Base-by-base conservation (phyloP, 2,888 invertebrate species). In the Polyploca ridens region DNA sequence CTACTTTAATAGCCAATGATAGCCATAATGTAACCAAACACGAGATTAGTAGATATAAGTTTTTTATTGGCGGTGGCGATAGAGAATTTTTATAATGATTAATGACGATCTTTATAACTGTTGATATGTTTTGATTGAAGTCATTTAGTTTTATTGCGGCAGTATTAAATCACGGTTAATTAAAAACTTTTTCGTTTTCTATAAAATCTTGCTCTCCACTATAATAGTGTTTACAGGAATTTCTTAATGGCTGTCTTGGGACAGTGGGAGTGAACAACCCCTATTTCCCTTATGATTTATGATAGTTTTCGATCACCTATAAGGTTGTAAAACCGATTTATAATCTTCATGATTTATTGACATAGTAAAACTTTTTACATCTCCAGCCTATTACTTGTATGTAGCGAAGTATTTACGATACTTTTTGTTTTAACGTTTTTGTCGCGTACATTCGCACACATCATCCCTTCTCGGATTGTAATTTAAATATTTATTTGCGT, bases 331-430 rank as follows among this genome's bases (percentile, higher is more conserved):
- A 91, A 86, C 78, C 88, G 87, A 91, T 91, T 90, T 91, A 90
- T 88, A 90, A 90, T 89, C 85, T 86, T 75, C 66, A 74, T 90
- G 91, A 93, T 92, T 91, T 93, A 92, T 91, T 76, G 88, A 74
- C 75, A 84, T 73, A 78, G 85, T 87, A 87, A 88, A 89, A 90
- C 80, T 88, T 90, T 87, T 88, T 83, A 86, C 82, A 82, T 82
- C 80, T 73, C 71, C 72, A 63, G 73, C 68, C 73, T 70, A 71
- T 67, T 73, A 71, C 71, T 66, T 27, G 27, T 27, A 27, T 70
- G 70, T 78, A 54, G 19, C 54, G 54, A 54, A 76, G 70, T 76
- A 72, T 81, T 83, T 82, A 74, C 72, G 74, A 71, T 70, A 69
- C 65, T 72, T 69, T 59, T 62, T 64, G 60, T 35, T 62, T 69